Evolutionary conservation across 2,113 vertebrate genomes (phyloP).

Genomic region (Willisornis vidua): DNA sequence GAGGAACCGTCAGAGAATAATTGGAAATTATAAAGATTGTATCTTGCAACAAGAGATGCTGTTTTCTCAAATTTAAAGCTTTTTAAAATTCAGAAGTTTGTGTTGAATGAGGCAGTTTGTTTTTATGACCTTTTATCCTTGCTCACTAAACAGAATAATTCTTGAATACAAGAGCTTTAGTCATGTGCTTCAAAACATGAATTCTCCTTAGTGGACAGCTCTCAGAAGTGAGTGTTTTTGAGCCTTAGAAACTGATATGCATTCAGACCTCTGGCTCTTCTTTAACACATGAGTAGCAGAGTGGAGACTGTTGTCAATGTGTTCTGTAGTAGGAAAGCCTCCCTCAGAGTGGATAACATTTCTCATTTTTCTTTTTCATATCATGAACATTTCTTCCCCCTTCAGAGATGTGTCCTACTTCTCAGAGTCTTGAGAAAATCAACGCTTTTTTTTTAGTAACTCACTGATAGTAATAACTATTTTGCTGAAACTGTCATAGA

Average conservation of each 20-base stretch:
- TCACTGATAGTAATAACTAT: neutral
- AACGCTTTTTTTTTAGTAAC: neutral
- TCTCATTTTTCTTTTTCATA: neutral
- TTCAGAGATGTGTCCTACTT: neutral
- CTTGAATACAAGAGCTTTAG: neutral
- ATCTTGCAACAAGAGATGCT: neutral
- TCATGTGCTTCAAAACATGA: neutral
- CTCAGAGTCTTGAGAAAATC: neutral
- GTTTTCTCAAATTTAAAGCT: neutral
- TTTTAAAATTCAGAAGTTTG: neutral
- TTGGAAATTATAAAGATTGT: neutral
- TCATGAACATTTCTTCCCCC: neutral
- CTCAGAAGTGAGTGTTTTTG: neutral
- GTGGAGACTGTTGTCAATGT: neutral
- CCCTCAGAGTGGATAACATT: neutral
- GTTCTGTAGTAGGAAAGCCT: neutral
- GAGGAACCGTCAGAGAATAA: neutral
- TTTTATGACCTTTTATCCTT: neutral
- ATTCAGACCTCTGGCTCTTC: neutral
- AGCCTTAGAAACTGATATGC: neutral
- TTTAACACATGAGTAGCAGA: neutral
- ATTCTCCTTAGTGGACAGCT: neutral
- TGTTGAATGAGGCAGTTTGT: neutral
- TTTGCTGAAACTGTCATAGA: neutral
- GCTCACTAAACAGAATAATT: neutral